Conservation (phyloP, 2,888 invertebrate species). For the Epiperipatus broadwayi region DNA sequence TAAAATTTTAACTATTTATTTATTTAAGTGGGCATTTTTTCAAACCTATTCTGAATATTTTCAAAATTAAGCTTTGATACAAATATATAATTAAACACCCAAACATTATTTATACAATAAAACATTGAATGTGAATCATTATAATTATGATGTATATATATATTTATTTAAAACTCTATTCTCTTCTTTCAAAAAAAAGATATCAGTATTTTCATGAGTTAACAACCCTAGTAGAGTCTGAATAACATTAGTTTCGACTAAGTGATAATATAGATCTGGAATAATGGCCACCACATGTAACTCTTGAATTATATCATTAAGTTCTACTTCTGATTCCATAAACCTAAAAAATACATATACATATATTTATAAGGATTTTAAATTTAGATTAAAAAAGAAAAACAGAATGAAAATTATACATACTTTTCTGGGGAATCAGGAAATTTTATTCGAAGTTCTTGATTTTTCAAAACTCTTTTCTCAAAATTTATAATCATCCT, state of each 20-base stretch:
- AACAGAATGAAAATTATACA: slow-evolving; percentile 15
- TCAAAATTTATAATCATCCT: slow-evolving; percentile 78
- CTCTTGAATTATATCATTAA: slow-evolving; percentile 69
- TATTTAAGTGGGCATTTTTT: too few species aligned
- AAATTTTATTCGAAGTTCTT: slow-evolving; percentile 95
- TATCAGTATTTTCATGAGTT: slow-evolving; percentile 85
- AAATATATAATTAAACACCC: too few species aligned
- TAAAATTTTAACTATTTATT: too few species aligned
- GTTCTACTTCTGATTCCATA: slow-evolving; percentile 85
- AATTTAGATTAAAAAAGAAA: slow-evolving; percentile 9
- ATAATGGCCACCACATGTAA: slow-evolving; percentile 83
- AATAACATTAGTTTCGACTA: slow-evolving; percentile 72
- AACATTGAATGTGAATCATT: too few species aligned
- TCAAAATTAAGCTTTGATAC: too few species aligned
- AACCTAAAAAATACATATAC: slow-evolving; percentile 37
- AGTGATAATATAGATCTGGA: slow-evolving; percentile 75
- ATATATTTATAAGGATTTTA: not conserved
- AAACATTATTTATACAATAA: too few species aligned
- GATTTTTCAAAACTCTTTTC: slow-evolving; percentile 75
- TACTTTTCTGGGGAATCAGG: slow-evolving; percentile 83
- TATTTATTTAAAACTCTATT: too few species aligned
- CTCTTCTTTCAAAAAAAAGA: slow-evolving; percentile 7
- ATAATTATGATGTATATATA: too few species aligned
- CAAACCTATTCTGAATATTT: too few species aligned
- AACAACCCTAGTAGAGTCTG: slow-evolving; percentile 76